Evolutionary conservation across 2,888 invertebrate species (phyloP).

Genomic region (Sinotaia quadrata): DNA sequence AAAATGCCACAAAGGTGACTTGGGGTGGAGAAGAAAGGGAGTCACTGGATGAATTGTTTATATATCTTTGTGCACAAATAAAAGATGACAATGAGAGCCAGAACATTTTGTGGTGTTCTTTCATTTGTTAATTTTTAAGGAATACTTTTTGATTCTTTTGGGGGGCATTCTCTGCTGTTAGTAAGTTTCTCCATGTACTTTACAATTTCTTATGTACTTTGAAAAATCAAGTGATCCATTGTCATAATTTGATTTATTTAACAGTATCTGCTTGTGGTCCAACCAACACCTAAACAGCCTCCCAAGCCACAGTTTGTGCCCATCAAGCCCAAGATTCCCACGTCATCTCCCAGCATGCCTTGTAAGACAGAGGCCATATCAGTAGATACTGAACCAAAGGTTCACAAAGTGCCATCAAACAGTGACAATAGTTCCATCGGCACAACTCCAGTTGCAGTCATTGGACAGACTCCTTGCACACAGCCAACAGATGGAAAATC

Average conservation of each 20-base stretch:
- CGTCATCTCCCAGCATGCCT: not conserved
- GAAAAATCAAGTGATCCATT: too few relatives aligned
- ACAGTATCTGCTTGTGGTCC: slow-evolving; percentile 6
- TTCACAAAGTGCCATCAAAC: not conserved
- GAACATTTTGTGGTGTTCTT: too few relatives aligned
- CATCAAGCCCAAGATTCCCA: not conserved
- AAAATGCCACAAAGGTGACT: too few relatives aligned
- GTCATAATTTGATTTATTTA: not conserved
- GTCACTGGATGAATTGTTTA: too few relatives aligned
- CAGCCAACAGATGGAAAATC: not conserved
- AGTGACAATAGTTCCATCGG: not conserved
- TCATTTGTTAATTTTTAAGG: too few relatives aligned
- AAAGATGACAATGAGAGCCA: too few relatives aligned
- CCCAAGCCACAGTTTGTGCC: not conserved
- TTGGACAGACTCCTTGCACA: not conserved
- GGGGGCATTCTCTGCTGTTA: too few relatives aligned
- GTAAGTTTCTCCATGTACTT: too few relatives aligned
- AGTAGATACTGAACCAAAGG: not conserved
- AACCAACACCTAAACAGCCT: not conserved
- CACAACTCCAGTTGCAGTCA: not conserved
- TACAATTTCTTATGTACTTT: too few relatives aligned
- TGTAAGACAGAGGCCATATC: not conserved
- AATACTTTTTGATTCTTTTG: too few relatives aligned
- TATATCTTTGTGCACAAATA: too few relatives aligned
- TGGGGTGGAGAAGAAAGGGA: too few relatives aligned